These are phyloP conservation scores for Python bivittatus DNA, from an alignment of 2,113 vertebrate genomes.

Conservation along the genomic window DNA sequence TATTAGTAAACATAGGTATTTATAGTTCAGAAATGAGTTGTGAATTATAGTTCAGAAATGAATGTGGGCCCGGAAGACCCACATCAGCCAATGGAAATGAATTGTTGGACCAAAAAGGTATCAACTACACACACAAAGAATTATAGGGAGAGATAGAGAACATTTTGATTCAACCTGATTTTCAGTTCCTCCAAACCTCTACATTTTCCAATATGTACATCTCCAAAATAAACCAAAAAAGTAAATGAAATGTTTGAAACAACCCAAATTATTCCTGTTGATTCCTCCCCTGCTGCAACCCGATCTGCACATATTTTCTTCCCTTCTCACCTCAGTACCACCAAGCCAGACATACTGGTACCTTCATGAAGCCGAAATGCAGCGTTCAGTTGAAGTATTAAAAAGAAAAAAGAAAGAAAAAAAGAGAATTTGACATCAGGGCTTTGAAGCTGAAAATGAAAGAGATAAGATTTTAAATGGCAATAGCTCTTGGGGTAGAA, in stretches of 20 bases:
- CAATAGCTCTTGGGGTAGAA: constrained; percentile 49
- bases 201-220: background rate
- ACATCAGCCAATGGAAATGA: no score
- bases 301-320: background rate
- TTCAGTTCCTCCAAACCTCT: background rate
- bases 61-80: no score
- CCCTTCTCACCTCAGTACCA: background rate
- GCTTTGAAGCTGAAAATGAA: constrained; percentile 65
- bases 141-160: background rate
- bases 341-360: constrained; percentile 18
- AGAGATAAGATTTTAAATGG: constrained; percentile 22
- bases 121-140: background rate
- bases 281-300: fast-evolving
- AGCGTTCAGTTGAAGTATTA: constrained; percentile 39
- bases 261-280: background rate
- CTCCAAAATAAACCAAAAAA: background rate
- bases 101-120: background rate
- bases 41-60: no score
- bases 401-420: no score
- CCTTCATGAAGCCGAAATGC: constrained; percentile 43
- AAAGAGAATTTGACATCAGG: constrained; percentile 55
- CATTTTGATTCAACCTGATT: background rate
- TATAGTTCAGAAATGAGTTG: background rate
- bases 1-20: background rate
- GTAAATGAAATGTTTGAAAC: background rate